Evolutionary conservation across 2,888 invertebrate genomes (phyloP).

Genomic region (Ennomos erosarius): DNA sequence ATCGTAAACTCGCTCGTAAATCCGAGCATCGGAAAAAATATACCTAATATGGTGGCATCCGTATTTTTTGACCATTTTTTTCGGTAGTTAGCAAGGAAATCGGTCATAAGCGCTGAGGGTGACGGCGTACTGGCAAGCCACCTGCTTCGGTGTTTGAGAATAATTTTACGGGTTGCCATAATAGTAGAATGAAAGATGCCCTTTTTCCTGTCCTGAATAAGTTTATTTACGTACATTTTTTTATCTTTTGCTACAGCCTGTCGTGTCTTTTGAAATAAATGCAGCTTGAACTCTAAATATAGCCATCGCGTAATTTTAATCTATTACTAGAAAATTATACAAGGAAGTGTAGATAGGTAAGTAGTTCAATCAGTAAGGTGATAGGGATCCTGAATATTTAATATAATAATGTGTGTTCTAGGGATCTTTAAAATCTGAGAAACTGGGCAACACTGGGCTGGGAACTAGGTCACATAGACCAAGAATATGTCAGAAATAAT

Average conservation of each 20-base stretch:
- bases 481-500: too few species aligned
- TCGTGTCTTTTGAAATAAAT: too few species aligned
- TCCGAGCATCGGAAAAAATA: conserved; percentile 41
- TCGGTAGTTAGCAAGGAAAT: conserved; percentile 22
- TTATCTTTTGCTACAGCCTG: not conserved
- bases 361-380: too few species aligned
- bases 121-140: conserved; percentile 4
- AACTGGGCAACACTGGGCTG: too few species aligned
- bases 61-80: conserved; percentile 32
- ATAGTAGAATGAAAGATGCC: not conserved
- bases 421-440: too few species aligned
- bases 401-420: too few species aligned
- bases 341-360: too few species aligned
- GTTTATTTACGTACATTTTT: not conserved
- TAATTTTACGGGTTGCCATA: conserved; percentile 15
- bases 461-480: too few species aligned
- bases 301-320: too few species aligned
- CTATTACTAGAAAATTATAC: too few species aligned
- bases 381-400: too few species aligned
- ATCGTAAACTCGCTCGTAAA: conserved; percentile 46
- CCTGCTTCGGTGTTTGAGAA: conserved; percentile 11
- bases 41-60: conserved; percentile 35
- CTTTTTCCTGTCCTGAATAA: not conserved
- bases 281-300: too few species aligned
- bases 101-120: conserved; percentile 8